Evolutionary conservation across 1,140 invertebrate species (phyloP).

Genomic region (Rhynchophorus ferrugineus): DNA sequence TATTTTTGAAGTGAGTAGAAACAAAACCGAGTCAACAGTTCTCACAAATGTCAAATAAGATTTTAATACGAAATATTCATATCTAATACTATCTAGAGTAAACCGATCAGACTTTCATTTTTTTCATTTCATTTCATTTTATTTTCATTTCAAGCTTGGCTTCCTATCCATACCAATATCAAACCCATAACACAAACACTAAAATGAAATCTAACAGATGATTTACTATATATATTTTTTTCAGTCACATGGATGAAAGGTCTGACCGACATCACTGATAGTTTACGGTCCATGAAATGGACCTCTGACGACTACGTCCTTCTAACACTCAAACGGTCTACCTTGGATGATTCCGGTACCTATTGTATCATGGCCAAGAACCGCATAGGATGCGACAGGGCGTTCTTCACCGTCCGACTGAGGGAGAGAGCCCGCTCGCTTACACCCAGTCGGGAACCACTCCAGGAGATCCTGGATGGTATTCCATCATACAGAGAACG

Average conservation of each 20-base stretch:
- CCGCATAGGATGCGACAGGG: constrained; percentile 75
- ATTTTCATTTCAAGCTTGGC: no score
- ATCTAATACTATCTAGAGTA: no score
- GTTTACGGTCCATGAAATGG: constrained; percentile 69
- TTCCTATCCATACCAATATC: no score
- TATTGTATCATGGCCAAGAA: constrained; percentile 93
- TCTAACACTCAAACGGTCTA: constrained; percentile 79
- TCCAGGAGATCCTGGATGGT: constrained; percentile 38
- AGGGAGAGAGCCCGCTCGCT: constrained; percentile 59
- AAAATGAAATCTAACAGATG: no score
- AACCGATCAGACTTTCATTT: no score
- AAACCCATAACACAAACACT: no score
- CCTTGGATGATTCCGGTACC: constrained; percentile 80
- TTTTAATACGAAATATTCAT: no score
- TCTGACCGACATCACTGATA: constrained; percentile 70
- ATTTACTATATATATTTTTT: constrained; percentile 25
- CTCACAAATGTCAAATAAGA: no score
- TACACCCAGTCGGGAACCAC: constrained; percentile 49
- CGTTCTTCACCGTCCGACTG: constrained; percentile 73
- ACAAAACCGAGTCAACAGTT: no score
- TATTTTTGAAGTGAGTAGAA: no score
- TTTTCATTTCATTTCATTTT: no score
- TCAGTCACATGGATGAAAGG: constrained; percentile 82
- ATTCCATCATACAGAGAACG: constrained; percentile 42
- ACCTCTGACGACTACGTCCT: constrained; percentile 75